phyloP scores from a whole-genome alignment of 53 echinoderm and acorn worm species.

The Stichopus horrens region DNA sequence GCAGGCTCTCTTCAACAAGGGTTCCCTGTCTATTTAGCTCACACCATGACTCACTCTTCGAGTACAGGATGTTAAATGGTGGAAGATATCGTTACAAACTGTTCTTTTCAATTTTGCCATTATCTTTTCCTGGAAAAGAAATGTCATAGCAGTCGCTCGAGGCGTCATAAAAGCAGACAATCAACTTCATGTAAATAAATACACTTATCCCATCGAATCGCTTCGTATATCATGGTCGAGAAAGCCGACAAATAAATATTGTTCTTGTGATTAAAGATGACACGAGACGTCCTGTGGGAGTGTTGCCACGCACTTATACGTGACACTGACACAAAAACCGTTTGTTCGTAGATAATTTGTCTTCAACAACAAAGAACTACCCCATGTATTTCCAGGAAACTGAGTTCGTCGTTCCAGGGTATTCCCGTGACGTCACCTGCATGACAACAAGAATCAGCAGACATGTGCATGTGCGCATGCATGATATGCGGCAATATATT shows the following conservation, averaged over 20 bases:
- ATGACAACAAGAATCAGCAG: neutral
- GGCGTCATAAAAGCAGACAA: slow-evolving; percentile 4
- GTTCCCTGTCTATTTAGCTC: slow-evolving; percentile 3
- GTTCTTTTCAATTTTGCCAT: slow-evolving; percentile 9
- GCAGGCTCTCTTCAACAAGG: neutral
- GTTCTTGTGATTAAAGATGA: slow-evolving; percentile 14
- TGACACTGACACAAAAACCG: neutral
- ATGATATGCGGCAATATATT: neutral
- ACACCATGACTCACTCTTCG: neutral
- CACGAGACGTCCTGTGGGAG: slow-evolving; percentile 10
- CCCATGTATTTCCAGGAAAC: neutral
- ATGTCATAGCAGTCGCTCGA: neutral
- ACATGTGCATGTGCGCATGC: neutral
- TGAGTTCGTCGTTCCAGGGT: slow-evolving; percentile 11
- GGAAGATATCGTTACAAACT: slow-evolving; percentile 12
- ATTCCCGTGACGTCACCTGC: slow-evolving; percentile 32
- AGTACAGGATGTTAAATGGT: slow-evolving; percentile 5
- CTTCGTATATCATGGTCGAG: neutral
- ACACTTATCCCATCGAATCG: neutral
- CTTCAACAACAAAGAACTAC: neutral
- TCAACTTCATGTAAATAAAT: slow-evolving; percentile 1
- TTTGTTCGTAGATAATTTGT: neutral
- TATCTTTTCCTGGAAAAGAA: slow-evolving; percentile 11
- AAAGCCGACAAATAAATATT: slow-evolving; percentile 30
- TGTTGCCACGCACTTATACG: slow-evolving; percentile 5